Evolutionary conservation across 2,888 invertebrate species (phyloP).

Genomic region (Drosophila demipolita): DNA sequence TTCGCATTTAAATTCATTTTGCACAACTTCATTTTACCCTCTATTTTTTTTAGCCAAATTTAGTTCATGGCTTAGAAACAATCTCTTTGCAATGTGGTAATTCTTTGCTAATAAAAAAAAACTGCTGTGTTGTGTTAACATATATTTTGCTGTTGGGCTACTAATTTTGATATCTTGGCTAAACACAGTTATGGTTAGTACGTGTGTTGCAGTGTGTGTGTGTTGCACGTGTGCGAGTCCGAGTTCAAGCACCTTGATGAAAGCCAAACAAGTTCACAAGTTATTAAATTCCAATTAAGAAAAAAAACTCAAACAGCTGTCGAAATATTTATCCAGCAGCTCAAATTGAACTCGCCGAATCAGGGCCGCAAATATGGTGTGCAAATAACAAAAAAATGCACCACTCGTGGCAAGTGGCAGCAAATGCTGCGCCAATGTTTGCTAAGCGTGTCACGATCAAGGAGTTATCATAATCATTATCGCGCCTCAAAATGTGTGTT

Average conservation of each 20-base stretch:
- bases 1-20: background rate
- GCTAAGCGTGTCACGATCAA: slow-evolving; percentile 52
- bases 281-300: slow-evolving; percentile 56
- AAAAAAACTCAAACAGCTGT: slow-evolving; percentile 40
- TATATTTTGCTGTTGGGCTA: background rate
- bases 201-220: background rate
- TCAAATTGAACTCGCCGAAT: slow-evolving; percentile 43
- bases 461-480: slow-evolving; percentile 36
- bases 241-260: slow-evolving; percentile 38
- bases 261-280: slow-evolving; percentile 33
- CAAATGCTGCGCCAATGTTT: slow-evolving; percentile 27
- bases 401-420: background rate
- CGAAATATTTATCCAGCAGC: slow-evolving; percentile 53
- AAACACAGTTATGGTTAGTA: background rate
- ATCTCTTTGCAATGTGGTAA: background rate
- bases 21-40: background rate
- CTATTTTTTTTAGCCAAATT: background rate
- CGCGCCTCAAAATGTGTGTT: slow-evolving; percentile 27
- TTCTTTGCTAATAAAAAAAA: slow-evolving; percentile 2
- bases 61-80: background rate
- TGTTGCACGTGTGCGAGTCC: background rate
- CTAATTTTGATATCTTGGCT: background rate
- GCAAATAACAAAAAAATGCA: slow-evolving; percentile 14
- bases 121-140: background rate
- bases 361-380: slow-evolving; percentile 42